Conservation (phyloP, 1,140 invertebrate genomes). For the Gryllus bimaculatus region DNA sequence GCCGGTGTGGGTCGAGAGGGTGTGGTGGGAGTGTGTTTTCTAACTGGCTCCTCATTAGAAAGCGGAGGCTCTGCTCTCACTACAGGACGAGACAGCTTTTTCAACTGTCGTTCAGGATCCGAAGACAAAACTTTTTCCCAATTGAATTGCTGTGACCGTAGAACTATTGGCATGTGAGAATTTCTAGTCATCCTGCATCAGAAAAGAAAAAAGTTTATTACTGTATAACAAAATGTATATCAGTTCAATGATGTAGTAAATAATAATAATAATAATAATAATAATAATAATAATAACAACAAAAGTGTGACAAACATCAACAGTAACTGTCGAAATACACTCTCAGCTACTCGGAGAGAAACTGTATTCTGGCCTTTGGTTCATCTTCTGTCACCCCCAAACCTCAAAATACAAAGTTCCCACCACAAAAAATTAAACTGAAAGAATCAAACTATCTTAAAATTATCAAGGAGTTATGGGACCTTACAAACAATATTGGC, state of each 20-base stretch:
- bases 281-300: not conserved
- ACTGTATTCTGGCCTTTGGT: too few species aligned
- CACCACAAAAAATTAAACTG: too few species aligned
- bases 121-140: slow-evolving; percentile 27
- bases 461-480: too few species aligned
- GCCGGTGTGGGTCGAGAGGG: slow-evolving; percentile 10
- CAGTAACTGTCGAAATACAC: not conserved
- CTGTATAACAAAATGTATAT: not conserved
- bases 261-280: not conserved
- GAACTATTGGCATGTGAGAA: slow-evolving; percentile 16
- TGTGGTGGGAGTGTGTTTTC: not conserved
- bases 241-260: not conserved
- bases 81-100: not conserved
- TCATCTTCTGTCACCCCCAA: too few species aligned
- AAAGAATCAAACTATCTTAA: too few species aligned
- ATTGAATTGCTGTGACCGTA: slow-evolving; percentile 26
- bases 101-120: slow-evolving; percentile 27
- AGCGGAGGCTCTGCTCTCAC: not conserved
- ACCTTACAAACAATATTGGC: too few species aligned
- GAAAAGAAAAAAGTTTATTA: not conserved
- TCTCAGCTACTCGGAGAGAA: too few species aligned
- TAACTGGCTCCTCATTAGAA: not conserved
- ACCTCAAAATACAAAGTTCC: too few species aligned
- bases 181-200: slow-evolving; percentile 21
- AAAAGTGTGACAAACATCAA: not conserved